phyloP scores from a whole-genome alignment of 1,140 invertebrate species.

The Drosophila nebulosa region DNA sequence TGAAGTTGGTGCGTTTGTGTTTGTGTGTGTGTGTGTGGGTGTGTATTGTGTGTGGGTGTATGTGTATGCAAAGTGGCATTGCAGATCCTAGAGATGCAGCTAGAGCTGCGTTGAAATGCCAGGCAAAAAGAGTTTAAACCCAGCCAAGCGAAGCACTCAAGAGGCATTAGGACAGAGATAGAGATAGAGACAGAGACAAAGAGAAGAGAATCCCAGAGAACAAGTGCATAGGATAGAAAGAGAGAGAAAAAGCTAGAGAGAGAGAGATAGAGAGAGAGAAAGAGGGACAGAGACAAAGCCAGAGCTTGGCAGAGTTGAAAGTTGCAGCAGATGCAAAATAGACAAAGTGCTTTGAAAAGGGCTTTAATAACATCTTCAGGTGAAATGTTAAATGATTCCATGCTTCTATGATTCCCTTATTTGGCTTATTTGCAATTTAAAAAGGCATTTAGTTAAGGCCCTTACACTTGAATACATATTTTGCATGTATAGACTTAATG shows the following conservation, averaged over 20 bases:
- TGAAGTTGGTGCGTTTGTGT: conserved; percentile 12
- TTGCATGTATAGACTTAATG: conserved; percentile 39
- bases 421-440: conserved; percentile 64
- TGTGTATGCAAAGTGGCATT: conserved; percentile 60
- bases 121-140: conserved; percentile 66
- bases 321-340: conserved; percentile 1
- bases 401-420: conserved; percentile 29
- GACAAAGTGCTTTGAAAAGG: conserved; percentile 31
- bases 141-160: conserved; percentile 69
- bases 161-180: conserved; percentile 59
- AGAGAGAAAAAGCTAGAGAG: neutral
- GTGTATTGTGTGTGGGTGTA: conserved; percentile 20
- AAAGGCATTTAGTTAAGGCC: conserved; percentile 28
- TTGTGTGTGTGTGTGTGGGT: neutral
- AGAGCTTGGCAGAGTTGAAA: conserved; percentile 10
- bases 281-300: neutral
- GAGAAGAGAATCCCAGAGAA: neutral
- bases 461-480: neutral
- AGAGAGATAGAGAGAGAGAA: conserved; percentile 2
- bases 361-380: conserved; percentile 43
- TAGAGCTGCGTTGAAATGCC: conserved; percentile 59
- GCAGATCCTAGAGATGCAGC: conserved; percentile 27
- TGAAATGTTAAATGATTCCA: conserved; percentile 9
- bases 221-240: neutral
- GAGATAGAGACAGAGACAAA: neutral